Conservation (phyloP, 2,113 vertebrate genomes). For the Menura novaehollandiae region DNA sequence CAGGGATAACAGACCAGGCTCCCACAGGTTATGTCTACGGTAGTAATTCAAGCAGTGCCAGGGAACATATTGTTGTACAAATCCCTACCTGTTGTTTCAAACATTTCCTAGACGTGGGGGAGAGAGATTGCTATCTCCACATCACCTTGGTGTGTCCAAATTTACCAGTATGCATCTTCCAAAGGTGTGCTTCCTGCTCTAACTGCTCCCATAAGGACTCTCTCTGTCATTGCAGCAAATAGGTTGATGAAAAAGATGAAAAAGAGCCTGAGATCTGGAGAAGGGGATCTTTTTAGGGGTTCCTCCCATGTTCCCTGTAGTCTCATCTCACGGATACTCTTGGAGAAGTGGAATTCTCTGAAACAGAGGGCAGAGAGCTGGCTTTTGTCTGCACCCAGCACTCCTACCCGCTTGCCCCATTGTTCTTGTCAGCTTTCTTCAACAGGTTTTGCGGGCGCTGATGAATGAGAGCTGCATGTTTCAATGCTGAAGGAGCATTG, state of each 20-base stretch:
- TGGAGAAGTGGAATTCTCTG: not conserved
- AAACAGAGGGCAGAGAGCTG: not conserved
- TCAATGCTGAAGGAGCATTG: not conserved
- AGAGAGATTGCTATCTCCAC: not conserved
- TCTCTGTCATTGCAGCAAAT: not conserved
- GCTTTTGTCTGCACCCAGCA: not conserved
- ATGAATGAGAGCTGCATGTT: not conserved
- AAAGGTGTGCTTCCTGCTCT: not conserved
- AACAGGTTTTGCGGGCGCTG: not conserved
- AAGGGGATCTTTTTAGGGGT: not conserved
- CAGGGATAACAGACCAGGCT: not conserved
- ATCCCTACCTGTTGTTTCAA: not conserved
- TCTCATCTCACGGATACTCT: fast-evolving
- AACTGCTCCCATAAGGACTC: not conserved
- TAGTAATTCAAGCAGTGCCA: not conserved
- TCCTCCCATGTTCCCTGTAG: not conserved
- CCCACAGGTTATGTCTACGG: not conserved
- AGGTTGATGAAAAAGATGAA: not conserved
- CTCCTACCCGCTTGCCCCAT: fast-evolving
- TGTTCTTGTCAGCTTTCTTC: not conserved
- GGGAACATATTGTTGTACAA: not conserved
- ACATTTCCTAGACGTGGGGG: not conserved
- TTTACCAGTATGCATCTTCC: not conserved
- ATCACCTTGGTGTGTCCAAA: not conserved
- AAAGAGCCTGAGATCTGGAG: not conserved